phyloP scores from a whole-genome alignment of 2,113 vertebrate species.

The Motacilla tschutschensis region DNA sequence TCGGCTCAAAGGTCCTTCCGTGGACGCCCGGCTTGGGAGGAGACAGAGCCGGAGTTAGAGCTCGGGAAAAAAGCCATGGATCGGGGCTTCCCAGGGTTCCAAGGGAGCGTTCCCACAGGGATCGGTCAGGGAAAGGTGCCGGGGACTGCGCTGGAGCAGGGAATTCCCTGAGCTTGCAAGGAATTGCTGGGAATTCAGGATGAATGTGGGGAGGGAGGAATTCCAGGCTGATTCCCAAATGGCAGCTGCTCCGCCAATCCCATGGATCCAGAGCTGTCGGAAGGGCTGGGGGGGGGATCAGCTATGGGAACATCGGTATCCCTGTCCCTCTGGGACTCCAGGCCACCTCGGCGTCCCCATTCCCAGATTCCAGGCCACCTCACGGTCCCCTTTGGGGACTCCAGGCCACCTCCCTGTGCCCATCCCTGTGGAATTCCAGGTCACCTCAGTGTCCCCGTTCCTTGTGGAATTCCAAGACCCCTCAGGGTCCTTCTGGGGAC shows the following conservation, averaged over 20 bases:
- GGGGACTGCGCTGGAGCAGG: neutral
- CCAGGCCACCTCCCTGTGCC: neutral
- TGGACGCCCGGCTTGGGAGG: neutral
- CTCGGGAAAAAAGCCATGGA: fast-evolving
- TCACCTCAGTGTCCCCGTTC: neutral
- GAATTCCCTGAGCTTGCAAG: neutral
- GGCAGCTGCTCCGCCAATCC: fast-evolving
- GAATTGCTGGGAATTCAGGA: neutral
- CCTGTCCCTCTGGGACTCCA: neutral
- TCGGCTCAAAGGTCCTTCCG: neutral
- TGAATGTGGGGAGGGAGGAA: fast-evolving
- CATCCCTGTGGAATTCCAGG: neutral
- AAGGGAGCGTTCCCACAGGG: neutral
- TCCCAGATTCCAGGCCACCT: neutral
- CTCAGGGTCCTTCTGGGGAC: neutral
- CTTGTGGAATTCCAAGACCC: too few relatives aligned
- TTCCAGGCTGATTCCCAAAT: fast-evolving
- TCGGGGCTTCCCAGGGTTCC: neutral
- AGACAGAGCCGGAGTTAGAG: constrained; percentile 10
- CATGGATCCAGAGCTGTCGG: fast-evolving
- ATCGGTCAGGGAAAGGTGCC: neutral
- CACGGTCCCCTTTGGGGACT: neutral
- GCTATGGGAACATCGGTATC: fast-evolving
- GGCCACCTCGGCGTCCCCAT: neutral
- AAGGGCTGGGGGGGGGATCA: neutral